Evolutionary conservation across 2,797 vertebrate species (phyloP).

Genomic region (Cynopterus sphinx): DNA sequence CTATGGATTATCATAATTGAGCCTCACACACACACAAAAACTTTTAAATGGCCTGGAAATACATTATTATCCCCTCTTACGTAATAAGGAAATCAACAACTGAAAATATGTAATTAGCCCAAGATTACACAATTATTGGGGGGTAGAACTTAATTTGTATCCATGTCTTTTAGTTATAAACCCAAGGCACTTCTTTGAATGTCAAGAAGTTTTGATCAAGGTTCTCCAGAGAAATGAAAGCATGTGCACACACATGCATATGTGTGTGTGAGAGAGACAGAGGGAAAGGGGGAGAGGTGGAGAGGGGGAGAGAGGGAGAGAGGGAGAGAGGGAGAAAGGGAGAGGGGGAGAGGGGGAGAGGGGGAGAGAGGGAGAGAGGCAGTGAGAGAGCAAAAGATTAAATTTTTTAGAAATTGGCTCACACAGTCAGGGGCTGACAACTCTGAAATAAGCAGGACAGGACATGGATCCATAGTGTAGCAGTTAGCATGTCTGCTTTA

Average conservation of each 20-base stretch:
- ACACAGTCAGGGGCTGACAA: neutral
- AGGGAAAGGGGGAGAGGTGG: no score
- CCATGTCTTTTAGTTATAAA: neutral
- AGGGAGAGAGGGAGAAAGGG: no score
- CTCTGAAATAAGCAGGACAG: neutral
- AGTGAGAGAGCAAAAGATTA: no score
- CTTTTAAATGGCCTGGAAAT: neutral
- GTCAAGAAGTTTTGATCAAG: neutral
- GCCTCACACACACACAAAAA: neutral
- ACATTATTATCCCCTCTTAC: neutral
- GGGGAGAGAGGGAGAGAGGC: rapidly evolving
- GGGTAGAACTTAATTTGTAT: neutral
- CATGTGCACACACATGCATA: neutral
- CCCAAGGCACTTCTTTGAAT: neutral
- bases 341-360: no score
- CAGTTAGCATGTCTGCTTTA: no score
- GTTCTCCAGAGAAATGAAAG: neutral
- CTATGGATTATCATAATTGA: neutral
- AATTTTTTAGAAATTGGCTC: neutral
- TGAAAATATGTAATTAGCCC: neutral
- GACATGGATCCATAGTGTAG: no score
- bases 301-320: no score
- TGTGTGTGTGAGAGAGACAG: no score
- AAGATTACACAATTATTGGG: neutral
- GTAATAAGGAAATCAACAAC: neutral